Conservation (phyloP, 1,140 invertebrate genomes). For the Heliconius hermathena region DNA sequence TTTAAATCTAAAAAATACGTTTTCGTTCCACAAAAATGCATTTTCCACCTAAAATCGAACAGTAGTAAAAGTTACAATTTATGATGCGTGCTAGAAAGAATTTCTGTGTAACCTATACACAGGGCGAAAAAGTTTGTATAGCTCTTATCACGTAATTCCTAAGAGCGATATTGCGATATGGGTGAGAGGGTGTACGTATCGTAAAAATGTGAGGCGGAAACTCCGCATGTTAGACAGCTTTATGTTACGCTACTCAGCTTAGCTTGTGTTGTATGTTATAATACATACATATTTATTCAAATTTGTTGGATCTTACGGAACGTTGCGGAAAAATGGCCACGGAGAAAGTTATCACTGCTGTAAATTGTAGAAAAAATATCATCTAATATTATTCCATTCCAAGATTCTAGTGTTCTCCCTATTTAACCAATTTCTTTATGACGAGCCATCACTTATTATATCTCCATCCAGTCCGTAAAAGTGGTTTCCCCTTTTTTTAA, state of each 20-base stretch:
- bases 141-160: neutral
- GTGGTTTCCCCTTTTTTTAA: no score
- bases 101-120: conserved; percentile 26
- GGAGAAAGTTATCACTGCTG: neutral
- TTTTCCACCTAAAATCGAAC: conserved; percentile 25
- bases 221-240: conserved; percentile 30
- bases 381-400: no score
- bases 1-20: conserved; percentile 2
- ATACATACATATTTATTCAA: neutral
- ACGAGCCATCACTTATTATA: no score
- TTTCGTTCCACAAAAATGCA: conserved; percentile 25
- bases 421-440: no score
- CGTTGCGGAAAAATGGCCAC: neutral
- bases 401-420: no score
- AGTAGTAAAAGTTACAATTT: conserved; percentile 31
- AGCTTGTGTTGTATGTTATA: conserved; percentile 2
- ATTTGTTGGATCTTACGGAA: neutral
- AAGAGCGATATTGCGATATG: neutral
- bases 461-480: no score
- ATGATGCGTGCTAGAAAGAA: conserved; percentile 31
- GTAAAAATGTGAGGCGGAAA: conserved; percentile 33
- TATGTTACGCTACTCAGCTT: conserved; percentile 22
- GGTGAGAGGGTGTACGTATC: neutral
- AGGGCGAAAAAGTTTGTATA: neutral
- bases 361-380: neutral